Base-by-base conservation (phyloP, 2,113 vertebrate genomes). In the Alexandromys fortis region DNA sequence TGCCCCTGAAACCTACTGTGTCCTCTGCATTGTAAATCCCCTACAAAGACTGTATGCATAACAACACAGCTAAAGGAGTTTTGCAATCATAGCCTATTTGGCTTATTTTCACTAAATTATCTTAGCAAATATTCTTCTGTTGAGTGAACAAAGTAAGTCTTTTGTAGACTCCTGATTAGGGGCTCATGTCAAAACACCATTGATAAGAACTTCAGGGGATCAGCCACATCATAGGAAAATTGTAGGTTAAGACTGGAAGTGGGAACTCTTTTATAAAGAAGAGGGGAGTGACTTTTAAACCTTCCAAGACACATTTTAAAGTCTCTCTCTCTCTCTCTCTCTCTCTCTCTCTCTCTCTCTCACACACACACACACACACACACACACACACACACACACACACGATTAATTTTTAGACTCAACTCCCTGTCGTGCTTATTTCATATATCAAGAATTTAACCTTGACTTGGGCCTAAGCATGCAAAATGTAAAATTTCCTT, bases 41-140 rank as follows among this genome's bases (percentile, higher is more conserved):
- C 93, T 49, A 68, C 33, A 22, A 58, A 68, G 45, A 83, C 82
- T 91, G 30, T 97, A 77, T 87, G 90, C 33, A 91, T 42, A 75
- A 4, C 45, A 33, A 49, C 89, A 90, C 89, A 76, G 35, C 26
- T 72, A 0, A 63, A 63, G 94, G 86, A 89, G 68, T 0, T 61
- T 96, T 87, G 11, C 38, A 61, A 58, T 38, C 45, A 45, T n/a
- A 86, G 72, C 17, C 67, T 86, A 13, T 76, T 94, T 67, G 86
- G 6, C 45, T 75, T 90, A 12, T 78, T 85, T 93, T 92, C 47
- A 78, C 85, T 82, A 95, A 42, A 61, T 81, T 86, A 95, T 93
- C 73, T 89, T 96, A 96, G 49, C 90, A 91, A 55, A 12, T 94
- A 28, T 26, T 96, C 93, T 95, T 96, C 30, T 91, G 72, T 67